Evolutionary conservation across 2,797 vertebrate genomes (phyloP).

Genomic region (Acrossocheilus fasciatus): DNA sequence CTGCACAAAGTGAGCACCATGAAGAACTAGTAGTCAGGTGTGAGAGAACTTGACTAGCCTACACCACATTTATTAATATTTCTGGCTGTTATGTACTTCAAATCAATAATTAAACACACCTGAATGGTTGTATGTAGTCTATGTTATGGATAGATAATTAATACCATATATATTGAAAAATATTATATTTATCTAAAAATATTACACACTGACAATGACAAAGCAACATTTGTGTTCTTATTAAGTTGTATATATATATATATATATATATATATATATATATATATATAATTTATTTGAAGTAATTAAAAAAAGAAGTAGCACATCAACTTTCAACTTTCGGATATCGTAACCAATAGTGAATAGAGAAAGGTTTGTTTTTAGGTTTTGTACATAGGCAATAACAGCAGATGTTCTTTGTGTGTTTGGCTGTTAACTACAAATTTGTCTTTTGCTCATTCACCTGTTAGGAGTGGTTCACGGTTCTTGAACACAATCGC

Average conservation of each 20-base stretch:
- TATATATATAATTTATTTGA: no score
- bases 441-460: neutral
- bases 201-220: neutral
- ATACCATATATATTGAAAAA: neutral
- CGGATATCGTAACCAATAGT: neutral
- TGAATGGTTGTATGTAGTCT: neutral
- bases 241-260: no score
- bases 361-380: neutral
- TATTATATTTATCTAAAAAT: neutral
- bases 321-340: neutral
- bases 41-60: neutral
- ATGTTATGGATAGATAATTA: neutral
- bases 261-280: no score
- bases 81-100: neutral
- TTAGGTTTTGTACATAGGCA: neutral
- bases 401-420: neutral
- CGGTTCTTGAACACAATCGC: slow-evolving; percentile 87
- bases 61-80: neutral
- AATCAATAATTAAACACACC: neutral
- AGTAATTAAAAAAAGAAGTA: neutral
- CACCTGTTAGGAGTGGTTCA: slow-evolving; percentile 87
- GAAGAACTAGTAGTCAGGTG: neutral
- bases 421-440: neutral
- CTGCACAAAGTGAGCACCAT: neutral
- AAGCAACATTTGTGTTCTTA: neutral